A percentile compares a stretch with the other conserved stretches of the same genome.
phyloP scores from a whole-genome alignment of 2,888 invertebrate species.

The Myopa testacea region DNA sequence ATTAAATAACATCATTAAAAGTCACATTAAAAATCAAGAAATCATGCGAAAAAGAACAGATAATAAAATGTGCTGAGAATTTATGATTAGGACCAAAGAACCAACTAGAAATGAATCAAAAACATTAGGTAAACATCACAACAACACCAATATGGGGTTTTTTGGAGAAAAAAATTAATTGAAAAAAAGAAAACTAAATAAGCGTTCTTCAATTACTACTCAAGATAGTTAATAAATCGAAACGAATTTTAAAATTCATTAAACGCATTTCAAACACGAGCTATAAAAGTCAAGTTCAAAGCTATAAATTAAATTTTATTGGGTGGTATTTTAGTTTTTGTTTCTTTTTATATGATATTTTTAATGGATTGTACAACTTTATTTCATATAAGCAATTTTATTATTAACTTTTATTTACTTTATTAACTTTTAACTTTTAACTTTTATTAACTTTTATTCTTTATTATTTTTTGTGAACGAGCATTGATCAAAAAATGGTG shows the following conservation, averaged over 20 bases:
- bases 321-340: too few species aligned
- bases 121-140: background rate
- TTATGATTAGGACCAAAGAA: background rate
- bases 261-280: slow-evolving; percentile 14
- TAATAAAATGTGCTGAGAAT: background rate
- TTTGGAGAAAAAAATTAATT: background rate
- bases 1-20: background rate
- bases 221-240: too few species aligned
- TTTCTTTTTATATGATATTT: too few species aligned
- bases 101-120: background rate
- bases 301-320: slow-evolving; percentile 56
- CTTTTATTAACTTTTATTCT: too few species aligned
- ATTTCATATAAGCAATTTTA: too few species aligned
- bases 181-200: background rate
- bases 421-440: too few species aligned
- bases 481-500: too few species aligned
- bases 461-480: too few species aligned
- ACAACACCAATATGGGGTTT: too few species aligned
- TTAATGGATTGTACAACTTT: too few species aligned
- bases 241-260: slow-evolving; percentile 37
- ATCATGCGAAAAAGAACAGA: background rate
- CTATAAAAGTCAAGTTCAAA: slow-evolving; percentile 57
- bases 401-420: too few species aligned
- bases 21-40: background rate
- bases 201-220: too few species aligned